A percentile compares a stretch with the other conserved stretches of the same genome.
These are phyloP conservation scores for Bombyx huttoni DNA, from an alignment of 2,888 invertebrate genomes.

Conservation along the genomic window DNA sequence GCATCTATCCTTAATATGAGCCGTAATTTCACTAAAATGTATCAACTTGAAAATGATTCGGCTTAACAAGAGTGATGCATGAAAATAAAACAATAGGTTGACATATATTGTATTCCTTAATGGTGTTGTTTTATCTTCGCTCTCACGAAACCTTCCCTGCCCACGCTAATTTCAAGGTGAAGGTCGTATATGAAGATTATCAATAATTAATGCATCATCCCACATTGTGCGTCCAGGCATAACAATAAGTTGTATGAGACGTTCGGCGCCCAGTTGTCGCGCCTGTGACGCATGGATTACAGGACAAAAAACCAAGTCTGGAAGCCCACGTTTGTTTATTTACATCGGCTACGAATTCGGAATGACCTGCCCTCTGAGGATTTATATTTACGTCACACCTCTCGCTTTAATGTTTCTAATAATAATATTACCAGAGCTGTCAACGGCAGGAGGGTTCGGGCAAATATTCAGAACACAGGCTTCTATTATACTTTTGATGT, in stretches of 20 bases:
- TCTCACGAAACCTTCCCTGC: background rate
- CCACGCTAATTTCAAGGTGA: background rate
- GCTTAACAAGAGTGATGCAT: too few relatives aligned
- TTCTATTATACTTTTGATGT: background rate
- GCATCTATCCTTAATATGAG: too few relatives aligned
- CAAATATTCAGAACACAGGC: background rate
- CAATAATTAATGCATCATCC: background rate
- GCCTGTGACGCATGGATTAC: conserved; percentile 27
- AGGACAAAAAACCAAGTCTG: conserved; percentile 13
- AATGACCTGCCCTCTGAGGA: background rate
- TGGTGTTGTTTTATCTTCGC: background rate
- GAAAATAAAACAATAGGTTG: too few relatives aligned
- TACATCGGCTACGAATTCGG: conserved; percentile 9
- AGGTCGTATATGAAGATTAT: background rate
- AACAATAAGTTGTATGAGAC: conserved; percentile 6
- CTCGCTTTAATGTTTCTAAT: background rate
- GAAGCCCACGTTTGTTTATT: conserved; percentile 13
- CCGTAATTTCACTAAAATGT: too few relatives aligned
- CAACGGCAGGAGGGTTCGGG: background rate
- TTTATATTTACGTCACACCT: background rate
- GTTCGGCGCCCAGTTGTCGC: conserved; percentile 27
- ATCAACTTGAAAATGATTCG: too few relatives aligned
- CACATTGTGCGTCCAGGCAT: conserved; percentile 3
- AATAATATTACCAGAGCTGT: background rate
- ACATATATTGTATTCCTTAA: too few relatives aligned